Conservation (phyloP, 2,797 vertebrate species). For the Dallia pectoralis region DNA sequence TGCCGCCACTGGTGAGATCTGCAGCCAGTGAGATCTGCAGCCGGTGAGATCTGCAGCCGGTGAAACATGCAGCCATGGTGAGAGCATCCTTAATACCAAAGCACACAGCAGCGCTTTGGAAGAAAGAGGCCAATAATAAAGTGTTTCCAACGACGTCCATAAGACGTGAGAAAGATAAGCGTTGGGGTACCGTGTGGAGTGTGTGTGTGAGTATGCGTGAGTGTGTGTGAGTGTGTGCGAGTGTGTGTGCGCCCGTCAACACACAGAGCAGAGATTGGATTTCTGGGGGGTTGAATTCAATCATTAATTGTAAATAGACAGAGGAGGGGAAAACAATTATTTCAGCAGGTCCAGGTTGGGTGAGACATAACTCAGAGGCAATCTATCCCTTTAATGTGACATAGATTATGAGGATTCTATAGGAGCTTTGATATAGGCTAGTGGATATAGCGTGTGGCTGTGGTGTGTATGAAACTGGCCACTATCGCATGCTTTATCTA, state of each 20-base stretch:
- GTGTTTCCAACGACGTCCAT: slow-evolving; percentile 70
- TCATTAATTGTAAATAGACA: slow-evolving; percentile 78
- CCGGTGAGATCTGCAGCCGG: slow-evolving; percentile 60
- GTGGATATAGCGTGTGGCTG: neutral
- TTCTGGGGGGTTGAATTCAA: slow-evolving; percentile 64
- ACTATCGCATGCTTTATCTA: neutral
- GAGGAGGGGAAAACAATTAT: slow-evolving; percentile 70
- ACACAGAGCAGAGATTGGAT: slow-evolving; percentile 61
- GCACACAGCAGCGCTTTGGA: slow-evolving; percentile 77
- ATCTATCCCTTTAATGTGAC: slow-evolving; percentile 68
- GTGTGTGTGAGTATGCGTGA: too few relatives aligned
- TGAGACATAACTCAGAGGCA: slow-evolving; percentile 74
- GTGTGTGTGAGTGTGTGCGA: neutral
- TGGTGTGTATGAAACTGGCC: neutral
- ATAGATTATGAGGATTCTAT: neutral
- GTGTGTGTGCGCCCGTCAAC: slow-evolving; percentile 64
- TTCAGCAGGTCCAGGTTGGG: slow-evolving; percentile 68
- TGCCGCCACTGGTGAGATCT: slow-evolving; percentile 14
- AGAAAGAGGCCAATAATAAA: slow-evolving; percentile 74
- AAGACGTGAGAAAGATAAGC: slow-evolving; percentile 75
- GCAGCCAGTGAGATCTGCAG: neutral
- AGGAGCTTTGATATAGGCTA: neutral
- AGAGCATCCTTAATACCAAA: slow-evolving; percentile 78
- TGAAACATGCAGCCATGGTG: slow-evolving; percentile 48
- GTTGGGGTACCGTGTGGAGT: slow-evolving; percentile 52